Conservation (phyloP, 2,888 invertebrate species). For the Caenorhabditis japonica region DNA sequence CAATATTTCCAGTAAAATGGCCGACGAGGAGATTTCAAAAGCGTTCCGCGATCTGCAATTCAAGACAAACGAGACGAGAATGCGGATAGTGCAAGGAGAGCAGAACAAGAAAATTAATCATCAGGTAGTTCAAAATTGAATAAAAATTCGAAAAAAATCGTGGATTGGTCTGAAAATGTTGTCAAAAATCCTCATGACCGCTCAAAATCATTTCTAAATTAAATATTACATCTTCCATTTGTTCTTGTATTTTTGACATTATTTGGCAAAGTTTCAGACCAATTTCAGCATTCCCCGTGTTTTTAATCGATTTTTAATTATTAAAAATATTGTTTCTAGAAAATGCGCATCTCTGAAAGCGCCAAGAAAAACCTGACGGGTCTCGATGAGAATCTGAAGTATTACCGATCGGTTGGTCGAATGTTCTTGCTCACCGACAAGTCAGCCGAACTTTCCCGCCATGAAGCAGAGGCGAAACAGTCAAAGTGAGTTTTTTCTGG, state of each 20-base stretch:
- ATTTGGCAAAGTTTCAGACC: too few relatives aligned
- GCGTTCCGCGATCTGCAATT: slow-evolving; percentile 66
- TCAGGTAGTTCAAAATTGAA: slow-evolving; percentile 36
- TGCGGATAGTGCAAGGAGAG: slow-evolving; percentile 60
- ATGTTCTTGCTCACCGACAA: slow-evolving; percentile 62
- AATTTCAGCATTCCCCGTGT: too few relatives aligned
- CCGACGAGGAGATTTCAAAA: slow-evolving; percentile 63
- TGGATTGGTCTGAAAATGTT: neutral
- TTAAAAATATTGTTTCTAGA: too few relatives aligned
- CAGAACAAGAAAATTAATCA: slow-evolving; percentile 42
- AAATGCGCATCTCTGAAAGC: slow-evolving; percentile 49
- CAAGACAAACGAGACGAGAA: slow-evolving; percentile 62
- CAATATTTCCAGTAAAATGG: slow-evolving; percentile 32
- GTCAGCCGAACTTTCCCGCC: slow-evolving; percentile 52
- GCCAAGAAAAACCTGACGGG: slow-evolving; percentile 43
- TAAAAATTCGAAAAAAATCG: neutral
- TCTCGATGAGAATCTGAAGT: slow-evolving; percentile 32
- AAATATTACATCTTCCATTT: too few relatives aligned
- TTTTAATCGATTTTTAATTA: too few relatives aligned
- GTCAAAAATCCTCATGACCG: neutral
- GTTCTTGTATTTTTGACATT: too few relatives aligned
- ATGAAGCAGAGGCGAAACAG: slow-evolving; percentile 52
- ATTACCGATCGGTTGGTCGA: slow-evolving; percentile 59
- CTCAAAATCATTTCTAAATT: too few relatives aligned
- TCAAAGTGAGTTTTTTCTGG: slow-evolving; percentile 40